Base-by-base conservation (phyloP, 2,888 invertebrate species). In the Merodon equestris region DNA sequence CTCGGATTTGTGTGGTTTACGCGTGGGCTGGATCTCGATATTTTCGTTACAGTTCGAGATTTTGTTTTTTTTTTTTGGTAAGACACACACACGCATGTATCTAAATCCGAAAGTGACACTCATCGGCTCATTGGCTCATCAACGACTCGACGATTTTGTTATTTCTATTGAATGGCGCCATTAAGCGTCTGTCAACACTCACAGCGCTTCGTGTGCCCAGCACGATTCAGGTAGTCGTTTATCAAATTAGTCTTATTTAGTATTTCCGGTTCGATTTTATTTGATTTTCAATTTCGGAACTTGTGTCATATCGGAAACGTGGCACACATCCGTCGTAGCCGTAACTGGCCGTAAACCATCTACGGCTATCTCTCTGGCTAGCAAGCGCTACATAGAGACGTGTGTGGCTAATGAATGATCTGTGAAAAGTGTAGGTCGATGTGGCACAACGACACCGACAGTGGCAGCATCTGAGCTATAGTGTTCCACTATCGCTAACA, bases 351-450 rank as follows among this genome's bases (percentile, higher is more conserved):
- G 7, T 27, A 27, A 14, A 18, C 54, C 73, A 57, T 74, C 19
- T 61, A 44, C 36, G 61, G 51, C 45, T 51, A 56, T 64, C 34
- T 34, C 45, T 53, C 7, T 27, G 27, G 3, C 27, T n/a, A n/a
- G n/a, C n/a, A n/a, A n/a, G 7, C 27, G 27, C 27, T 27, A 27
- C 27, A 3, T 44, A 27, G 7, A 50, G 36, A 18, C 38, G 18
- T 38, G 27, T 50, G 27, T 57, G 18, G 45, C 47, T 60, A 60
- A 51, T 67, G 60, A 63, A 68, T 63, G 57, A 75, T 63, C 74
- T 75, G 74, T 75, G 74, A 75, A 75, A 75, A 68, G 75, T 75
- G 75, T 75, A 70, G 75, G 75, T 42, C 48, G 75, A 74, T 74
- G 73, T 67, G 44, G 61, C 61, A 56, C 67, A 61, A 61, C 54